Conservation (phyloP, 92 coral and sea anemone genomes). For the Galaxea fascicularis region DNA sequence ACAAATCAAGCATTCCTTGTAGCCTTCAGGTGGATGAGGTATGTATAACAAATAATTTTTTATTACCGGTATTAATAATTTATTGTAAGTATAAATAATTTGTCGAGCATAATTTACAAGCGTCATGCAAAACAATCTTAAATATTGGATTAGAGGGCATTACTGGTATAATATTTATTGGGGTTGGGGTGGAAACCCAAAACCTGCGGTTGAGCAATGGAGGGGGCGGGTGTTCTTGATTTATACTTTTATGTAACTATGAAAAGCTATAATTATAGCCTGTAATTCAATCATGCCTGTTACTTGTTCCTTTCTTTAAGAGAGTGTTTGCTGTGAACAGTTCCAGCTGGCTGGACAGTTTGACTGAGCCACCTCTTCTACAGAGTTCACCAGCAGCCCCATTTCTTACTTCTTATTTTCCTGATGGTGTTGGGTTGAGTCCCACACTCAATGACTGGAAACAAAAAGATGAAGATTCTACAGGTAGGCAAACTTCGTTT, state of each 20-base stretch:
- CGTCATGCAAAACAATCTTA: no score
- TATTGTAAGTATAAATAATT: no score
- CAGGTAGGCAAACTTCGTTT: neutral
- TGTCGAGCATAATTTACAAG: no score
- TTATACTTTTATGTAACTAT: no score
- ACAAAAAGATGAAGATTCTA: slow-evolving; percentile 23
- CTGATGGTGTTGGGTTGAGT: slow-evolving; percentile 97
- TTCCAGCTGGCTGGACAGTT: slow-evolving; percentile 81
- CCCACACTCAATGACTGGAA: slow-evolving; percentile 69
- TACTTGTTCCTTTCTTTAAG: slow-evolving; percentile 27
- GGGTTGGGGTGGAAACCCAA: no score
- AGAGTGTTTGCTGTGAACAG: slow-evolving; percentile 67
- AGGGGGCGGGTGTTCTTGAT: no score
- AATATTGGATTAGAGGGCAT: no score
- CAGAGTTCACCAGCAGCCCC: slow-evolving; percentile 86
- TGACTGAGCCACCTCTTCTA: slow-evolving; percentile 84
- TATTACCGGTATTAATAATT: neutral
- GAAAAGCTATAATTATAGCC: no score
- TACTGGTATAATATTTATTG: no score
- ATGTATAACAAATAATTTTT: neutral
- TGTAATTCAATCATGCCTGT: no score
- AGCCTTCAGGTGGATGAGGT: slow-evolving; percentile 73
- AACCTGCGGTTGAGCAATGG: no score
- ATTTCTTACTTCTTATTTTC: slow-evolving; percentile 81
- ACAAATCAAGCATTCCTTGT: slow-evolving; percentile 59